Evolutionary conservation across 2,888 invertebrate species (phyloP), one percentile per base, ranked within the genome.

Genomic region (Perithous albicinctus): DNA sequence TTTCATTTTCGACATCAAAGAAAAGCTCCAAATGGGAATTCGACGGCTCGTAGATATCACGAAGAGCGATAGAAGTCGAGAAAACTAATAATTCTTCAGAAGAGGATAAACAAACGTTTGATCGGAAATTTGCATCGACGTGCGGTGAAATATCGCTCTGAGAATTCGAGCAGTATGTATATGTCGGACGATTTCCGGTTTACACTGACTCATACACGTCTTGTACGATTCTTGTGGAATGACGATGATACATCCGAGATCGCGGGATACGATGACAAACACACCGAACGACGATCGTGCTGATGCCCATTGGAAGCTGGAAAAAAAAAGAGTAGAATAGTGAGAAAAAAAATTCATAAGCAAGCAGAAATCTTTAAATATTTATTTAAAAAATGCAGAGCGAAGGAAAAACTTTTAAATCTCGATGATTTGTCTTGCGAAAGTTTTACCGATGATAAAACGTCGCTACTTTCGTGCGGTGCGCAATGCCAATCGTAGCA

Each of bases 131-230:
- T 56, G 10, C 29, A 56, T 61, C 12, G n/a, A 12, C 18, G n/a
- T 46, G 61, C 23, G 41, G 29, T 35, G 61, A 80, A 26, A 26
- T 64, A 77, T 29, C 29, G 59, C 66, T 76, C 41, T 23, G 48
- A 61, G 61, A 59, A 63, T 64, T 74, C 59, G 64, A 78, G n/a
- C 56, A 1, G 15, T 67, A 20, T 29, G 67, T 48, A 70, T 63
- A 69, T 69, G 74, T 74, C 75, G 72, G n/a, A 82, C 72, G 72
- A 80, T 80, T 82, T 82, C 82, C 82, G 72, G 80, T 59, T 59
- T 56, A 64, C 15, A 38, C 38, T 78, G 81, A 82, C 46, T 82
- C 81, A 78, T 59, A 41, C 20, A 20, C 38, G n/a, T n/a, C n/a
- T n/a, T n/a, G n/a, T n/a, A 48, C 43, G 61, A 48, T 35, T 80